Conservation (phyloP, 1,140 invertebrate species). For the Euschistus heros region DNA sequence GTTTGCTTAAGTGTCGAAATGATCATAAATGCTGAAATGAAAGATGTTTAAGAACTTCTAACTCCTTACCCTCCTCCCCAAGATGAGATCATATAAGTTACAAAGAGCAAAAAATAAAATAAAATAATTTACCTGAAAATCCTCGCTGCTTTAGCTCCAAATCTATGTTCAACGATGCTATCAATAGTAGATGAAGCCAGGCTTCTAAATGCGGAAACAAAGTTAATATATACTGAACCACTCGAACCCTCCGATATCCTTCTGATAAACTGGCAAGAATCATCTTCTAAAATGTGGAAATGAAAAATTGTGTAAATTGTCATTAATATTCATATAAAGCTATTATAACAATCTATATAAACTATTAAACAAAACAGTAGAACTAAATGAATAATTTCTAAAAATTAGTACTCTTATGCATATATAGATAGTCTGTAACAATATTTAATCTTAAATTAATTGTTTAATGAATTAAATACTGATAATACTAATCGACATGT, state of each 20-base stretch:
- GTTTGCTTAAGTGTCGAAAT: too few relatives aligned
- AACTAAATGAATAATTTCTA: too few relatives aligned
- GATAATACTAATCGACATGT: too few relatives aligned
- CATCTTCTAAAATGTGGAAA: constrained; percentile 47
- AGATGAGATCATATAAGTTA: background rate
- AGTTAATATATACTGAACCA: constrained; percentile 61
- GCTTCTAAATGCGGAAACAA: constrained; percentile 48
- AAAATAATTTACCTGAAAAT: constrained; percentile 53
- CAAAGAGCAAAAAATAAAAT: background rate
- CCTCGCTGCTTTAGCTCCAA: constrained; percentile 72
- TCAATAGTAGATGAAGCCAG: constrained; percentile 59
- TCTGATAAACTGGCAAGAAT: constrained; percentile 59
- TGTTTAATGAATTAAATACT: too few relatives aligned
- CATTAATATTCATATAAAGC: too few relatives aligned
- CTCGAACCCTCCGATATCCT: constrained; percentile 62
- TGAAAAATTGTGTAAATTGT: constrained; percentile 5
- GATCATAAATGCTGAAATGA: too few relatives aligned
- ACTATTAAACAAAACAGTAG: too few relatives aligned
- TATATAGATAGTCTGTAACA: too few relatives aligned
- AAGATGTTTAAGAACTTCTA: too few relatives aligned
- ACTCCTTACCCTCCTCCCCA: background rate
- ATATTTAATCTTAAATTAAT: too few relatives aligned
- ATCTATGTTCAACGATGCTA: constrained; percentile 66
- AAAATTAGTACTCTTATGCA: too few relatives aligned
- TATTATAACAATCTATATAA: too few relatives aligned